Conservation (phyloP, 1,140 invertebrate species). For the Ceratina japonica region DNA sequence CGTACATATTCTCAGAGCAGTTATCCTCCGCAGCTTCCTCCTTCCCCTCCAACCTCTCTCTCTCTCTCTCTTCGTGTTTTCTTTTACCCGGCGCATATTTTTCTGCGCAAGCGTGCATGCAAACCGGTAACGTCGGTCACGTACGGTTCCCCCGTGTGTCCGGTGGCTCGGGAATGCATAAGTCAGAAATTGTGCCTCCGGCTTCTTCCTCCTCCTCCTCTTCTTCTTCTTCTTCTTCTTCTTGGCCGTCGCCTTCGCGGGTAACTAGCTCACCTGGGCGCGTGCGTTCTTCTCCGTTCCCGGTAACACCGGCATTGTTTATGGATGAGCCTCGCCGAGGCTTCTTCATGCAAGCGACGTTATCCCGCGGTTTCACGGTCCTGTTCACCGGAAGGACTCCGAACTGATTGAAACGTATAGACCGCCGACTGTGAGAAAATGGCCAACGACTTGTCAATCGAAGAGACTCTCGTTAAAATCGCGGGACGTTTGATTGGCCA, state of each 20-base stretch:
- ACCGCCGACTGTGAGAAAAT: no score
- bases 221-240: not conserved
- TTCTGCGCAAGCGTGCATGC: conserved; percentile 61
- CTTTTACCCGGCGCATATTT: conserved; percentile 60
- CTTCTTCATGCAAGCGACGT: no score
- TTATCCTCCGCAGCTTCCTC: conserved; percentile 40
- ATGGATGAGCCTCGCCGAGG: conserved; percentile 34
- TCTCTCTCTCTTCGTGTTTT: conserved; percentile 4
- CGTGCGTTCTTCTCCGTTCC: not conserved
- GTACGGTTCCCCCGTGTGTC: conserved; percentile 65
- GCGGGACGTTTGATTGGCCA: no score
- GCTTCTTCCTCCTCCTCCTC: not conserved
- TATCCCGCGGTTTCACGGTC: no score
- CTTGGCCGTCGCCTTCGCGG: not conserved
- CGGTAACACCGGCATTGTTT: conserved; percentile 8
- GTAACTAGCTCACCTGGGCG: conserved; percentile 1
- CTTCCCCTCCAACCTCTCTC: not conserved
- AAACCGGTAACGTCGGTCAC: conserved; percentile 57
- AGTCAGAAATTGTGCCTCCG: conserved; percentile 65
- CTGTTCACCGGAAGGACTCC: not conserved
- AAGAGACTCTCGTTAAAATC: no score
- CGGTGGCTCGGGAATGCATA: conserved; percentile 70
- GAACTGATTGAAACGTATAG: not conserved
- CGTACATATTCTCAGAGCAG: conserved; percentile 68
- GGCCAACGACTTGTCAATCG: no score